Evolutionary conservation across 2,888 invertebrate species (phyloP).

Genomic region (Anarsia innoxiella): DNA sequence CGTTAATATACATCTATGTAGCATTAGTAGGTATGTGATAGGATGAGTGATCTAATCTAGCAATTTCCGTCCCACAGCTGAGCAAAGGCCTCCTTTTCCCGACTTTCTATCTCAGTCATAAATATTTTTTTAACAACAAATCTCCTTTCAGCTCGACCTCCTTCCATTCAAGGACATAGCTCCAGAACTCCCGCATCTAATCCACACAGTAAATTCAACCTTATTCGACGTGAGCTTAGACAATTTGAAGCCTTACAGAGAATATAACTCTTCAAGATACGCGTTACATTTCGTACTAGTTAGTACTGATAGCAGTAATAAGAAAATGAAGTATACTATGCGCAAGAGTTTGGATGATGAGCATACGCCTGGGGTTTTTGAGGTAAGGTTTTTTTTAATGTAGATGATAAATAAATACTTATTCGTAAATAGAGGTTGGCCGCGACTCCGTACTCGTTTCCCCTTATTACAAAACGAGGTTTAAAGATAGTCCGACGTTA

Average conservation of each 20-base stretch:
- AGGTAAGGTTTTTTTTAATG: slow-evolving; percentile 35
- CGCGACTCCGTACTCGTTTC: too few relatives aligned
- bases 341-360: slow-evolving; percentile 81
- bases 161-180: slow-evolving; percentile 64
- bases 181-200: slow-evolving; percentile 74
- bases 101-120: too few relatives aligned
- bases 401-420: too few relatives aligned
- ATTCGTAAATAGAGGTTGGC: too few relatives aligned
- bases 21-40: too few relatives aligned
- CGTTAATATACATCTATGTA: too few relatives aligned
- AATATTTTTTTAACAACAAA: too few relatives aligned
- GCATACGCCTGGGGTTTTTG: slow-evolving; percentile 83
- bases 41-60: too few relatives aligned
- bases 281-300: slow-evolving; percentile 75
- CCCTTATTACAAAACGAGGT: too few relatives aligned
- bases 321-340: slow-evolving; percentile 50
- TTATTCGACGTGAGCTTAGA: slow-evolving; percentile 77
- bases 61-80: too few relatives aligned
- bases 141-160: slow-evolving; percentile 68
- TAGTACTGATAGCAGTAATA: slow-evolving; percentile 52
- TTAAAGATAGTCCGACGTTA: too few relatives aligned
- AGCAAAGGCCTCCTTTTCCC: too few relatives aligned
- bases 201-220: slow-evolving; percentile 79
- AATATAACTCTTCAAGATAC: slow-evolving; percentile 74
- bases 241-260: slow-evolving; percentile 50